These are phyloP conservation scores for Watsonalla binaria DNA, from an alignment of 2,888 invertebrate species.

Conservation along the genomic window DNA sequence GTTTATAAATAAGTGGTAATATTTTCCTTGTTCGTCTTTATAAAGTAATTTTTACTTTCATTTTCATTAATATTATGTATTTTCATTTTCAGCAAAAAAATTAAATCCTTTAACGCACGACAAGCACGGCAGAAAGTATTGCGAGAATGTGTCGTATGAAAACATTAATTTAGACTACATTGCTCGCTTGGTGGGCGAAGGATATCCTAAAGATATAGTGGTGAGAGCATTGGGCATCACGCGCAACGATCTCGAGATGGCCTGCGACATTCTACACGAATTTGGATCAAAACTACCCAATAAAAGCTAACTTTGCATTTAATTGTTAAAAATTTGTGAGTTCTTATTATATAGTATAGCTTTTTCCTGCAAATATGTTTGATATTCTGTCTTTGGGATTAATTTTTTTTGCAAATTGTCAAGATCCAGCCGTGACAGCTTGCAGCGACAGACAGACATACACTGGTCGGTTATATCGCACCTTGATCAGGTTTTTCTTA, in stretches of 20 bases:
- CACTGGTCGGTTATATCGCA: no score
- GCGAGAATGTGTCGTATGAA: slow-evolving; percentile 84
- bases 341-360: no score
- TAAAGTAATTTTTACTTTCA: no score
- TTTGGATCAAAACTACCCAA: slow-evolving; percentile 82
- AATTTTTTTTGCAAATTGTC: neutral
- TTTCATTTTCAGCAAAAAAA: slow-evolving; percentile 58
- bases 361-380: no score
- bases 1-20: no score
- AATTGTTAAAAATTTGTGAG: slow-evolving; percentile 1
- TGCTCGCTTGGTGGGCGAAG: slow-evolving; percentile 91
- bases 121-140: slow-evolving; percentile 68
- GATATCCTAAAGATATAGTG: slow-evolving; percentile 94
- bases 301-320: slow-evolving; percentile 46
- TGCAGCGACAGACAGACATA: neutral
- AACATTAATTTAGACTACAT: slow-evolving; percentile 95
- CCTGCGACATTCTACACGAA: slow-evolving; percentile 94
- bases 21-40: no score
- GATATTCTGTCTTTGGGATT: no score
- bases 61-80: neutral
- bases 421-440: neutral
- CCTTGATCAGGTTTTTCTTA: no score
- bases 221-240: slow-evolving; percentile 95
- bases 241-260: slow-evolving; percentile 96
- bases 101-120: slow-evolving; percentile 74